phyloP scores from a whole-genome alignment of 2,113 vertebrate genomes.

The Callorhinus ursinus region DNA sequence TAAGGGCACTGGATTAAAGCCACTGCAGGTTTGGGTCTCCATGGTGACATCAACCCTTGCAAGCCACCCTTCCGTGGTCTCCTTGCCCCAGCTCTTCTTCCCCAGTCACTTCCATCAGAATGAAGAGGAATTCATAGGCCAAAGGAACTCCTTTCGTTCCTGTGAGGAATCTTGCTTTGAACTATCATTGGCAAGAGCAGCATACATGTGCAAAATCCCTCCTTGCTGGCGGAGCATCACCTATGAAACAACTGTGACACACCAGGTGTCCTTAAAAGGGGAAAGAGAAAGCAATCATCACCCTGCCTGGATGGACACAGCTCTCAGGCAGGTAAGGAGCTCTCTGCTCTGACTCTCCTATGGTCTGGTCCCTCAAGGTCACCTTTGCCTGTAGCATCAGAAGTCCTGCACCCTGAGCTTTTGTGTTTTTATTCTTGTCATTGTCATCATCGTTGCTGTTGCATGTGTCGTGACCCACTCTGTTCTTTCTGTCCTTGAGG shows the following conservation, averaged over 20 bases:
- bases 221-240: background rate
- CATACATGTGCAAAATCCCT: background rate
- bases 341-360: background rate
- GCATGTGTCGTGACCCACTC: background rate
- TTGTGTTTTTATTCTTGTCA: background rate
- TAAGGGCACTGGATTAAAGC: background rate
- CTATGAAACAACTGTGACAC: background rate
- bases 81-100: background rate
- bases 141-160: background rate
- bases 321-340: background rate
- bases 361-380: background rate
- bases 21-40: background rate
- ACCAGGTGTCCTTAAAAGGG: constrained; percentile 49
- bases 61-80: background rate
- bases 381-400: background rate
- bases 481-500: background rate
- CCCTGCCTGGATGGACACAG: background rate
- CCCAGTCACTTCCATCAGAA: background rate
- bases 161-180: background rate
- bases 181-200: background rate
- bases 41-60: background rate
- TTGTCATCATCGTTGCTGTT: background rate
- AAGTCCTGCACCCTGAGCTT: background rate
- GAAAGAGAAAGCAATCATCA: constrained; percentile 66
- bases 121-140: background rate